Evolutionary conservation across 1,140 invertebrate species (phyloP).

Genomic region (Diachasma alloeum): DNA sequence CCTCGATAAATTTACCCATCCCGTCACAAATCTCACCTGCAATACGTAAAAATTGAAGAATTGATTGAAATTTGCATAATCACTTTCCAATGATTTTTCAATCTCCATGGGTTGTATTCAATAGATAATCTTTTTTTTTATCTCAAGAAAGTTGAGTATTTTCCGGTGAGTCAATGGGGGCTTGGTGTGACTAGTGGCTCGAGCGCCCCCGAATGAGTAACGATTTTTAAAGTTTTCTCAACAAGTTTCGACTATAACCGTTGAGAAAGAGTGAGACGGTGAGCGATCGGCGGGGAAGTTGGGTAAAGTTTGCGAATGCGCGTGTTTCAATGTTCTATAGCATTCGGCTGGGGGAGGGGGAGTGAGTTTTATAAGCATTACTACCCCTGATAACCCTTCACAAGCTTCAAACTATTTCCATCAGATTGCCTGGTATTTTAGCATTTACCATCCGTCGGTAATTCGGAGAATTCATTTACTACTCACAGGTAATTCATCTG

Average conservation of each 20-base stretch:
- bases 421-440: too few species aligned
- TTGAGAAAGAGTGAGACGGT: slow-evolving; percentile 22
- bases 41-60: background rate
- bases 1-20: too few species aligned
- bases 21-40: background rate
- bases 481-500: too few species aligned
- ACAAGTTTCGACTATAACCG: slow-evolving; percentile 50
- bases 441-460: too few species aligned
- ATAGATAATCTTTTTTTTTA: background rate
- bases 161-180: background rate
- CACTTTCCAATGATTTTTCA: background rate
- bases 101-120: background rate
- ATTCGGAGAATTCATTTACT: too few species aligned
- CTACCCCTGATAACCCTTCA: background rate
- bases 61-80: background rate
- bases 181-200: background rate
- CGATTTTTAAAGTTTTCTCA: slow-evolving; percentile 61
- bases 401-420: too few species aligned
- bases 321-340: slow-evolving; percentile 2
- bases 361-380: background rate
- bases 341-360: background rate
- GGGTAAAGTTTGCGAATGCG: slow-evolving; percentile 39
- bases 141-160: background rate
- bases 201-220: slow-evolving; percentile 39
- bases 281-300: slow-evolving; percentile 45